These are phyloP conservation scores for Chiloscyllium plagiosum DNA, from an alignment of 2,113 vertebrate genomes.

Conservation along the genomic window DNA sequence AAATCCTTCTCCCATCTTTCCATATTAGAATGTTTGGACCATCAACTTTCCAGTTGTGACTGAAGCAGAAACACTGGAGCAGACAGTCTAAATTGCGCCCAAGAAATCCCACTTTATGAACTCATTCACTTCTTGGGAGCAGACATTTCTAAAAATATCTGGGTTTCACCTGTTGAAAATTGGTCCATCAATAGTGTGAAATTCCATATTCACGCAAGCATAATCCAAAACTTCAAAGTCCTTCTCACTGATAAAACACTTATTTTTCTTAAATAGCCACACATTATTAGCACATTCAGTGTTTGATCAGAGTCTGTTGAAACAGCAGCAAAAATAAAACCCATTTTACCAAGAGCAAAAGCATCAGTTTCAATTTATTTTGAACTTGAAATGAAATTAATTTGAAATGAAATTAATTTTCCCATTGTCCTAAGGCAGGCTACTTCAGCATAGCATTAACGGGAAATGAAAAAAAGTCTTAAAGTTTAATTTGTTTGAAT, in stretches of 20 bases:
- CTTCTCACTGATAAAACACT: neutral
- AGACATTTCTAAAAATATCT: neutral
- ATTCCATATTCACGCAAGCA: neutral
- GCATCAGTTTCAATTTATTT: slow-evolving; percentile 30
- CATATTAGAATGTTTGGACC: neutral
- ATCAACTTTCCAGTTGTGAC: neutral
- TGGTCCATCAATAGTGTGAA: too few species aligned
- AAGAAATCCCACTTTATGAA: neutral
- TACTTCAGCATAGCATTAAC: neutral
- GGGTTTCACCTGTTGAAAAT: neutral
- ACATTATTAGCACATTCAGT: neutral
- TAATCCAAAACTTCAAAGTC: slow-evolving; percentile 1
- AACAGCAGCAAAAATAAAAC: neutral
- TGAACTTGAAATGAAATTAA: slow-evolving; percentile 17
- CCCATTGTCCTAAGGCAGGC: neutral
- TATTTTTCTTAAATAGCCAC: neutral
- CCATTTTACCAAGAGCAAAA: slow-evolving; percentile 17
- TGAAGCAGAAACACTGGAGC: neutral
- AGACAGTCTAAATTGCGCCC: neutral
- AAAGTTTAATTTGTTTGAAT: neutral
- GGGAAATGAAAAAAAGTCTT: neutral
- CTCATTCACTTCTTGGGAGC: neutral
- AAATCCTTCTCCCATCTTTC: neutral
- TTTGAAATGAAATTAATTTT: slow-evolving; percentile 12
- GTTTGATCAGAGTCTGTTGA: slow-evolving; percentile 15